Percentiles rank a stretch among this genome's conserved stretches.
Conservation (phyloP, 53 echinoderm and acorn worm species). For the Paracentrotus lividus region DNA sequence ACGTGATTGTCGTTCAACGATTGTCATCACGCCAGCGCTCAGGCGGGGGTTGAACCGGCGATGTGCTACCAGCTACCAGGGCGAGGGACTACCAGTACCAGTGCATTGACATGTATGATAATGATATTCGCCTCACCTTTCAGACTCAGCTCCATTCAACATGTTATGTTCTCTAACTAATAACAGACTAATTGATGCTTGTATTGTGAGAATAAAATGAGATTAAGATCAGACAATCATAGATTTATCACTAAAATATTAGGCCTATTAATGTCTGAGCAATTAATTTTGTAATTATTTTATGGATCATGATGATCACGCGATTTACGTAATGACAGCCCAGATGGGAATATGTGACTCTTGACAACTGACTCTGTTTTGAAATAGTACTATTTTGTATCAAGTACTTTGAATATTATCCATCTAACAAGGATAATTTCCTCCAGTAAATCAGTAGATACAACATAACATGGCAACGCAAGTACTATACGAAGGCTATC, state of each 20-base stretch:
- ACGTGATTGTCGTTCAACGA: neutral
- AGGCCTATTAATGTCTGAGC: too few relatives aligned
- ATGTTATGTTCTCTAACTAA: too few relatives aligned
- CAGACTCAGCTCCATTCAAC: too few relatives aligned
- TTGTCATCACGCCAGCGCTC: neutral
- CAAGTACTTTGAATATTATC: conserved; percentile 30
- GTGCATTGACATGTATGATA: too few relatives aligned
- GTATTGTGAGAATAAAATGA: too few relatives aligned
- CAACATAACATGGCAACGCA: conserved; percentile 51
- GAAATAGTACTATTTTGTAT: neutral
- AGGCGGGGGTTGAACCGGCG: neutral
- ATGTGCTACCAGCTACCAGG: neutral
- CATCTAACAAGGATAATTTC: neutral
- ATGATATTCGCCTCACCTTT: too few relatives aligned
- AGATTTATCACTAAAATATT: too few relatives aligned
- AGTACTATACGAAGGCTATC: conserved; percentile 83
- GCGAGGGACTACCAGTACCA: too few relatives aligned
- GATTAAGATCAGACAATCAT: too few relatives aligned
- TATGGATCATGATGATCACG: too few relatives aligned
- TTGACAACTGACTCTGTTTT: neutral
- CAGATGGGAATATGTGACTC: neutral
- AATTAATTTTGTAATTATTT: too few relatives aligned
- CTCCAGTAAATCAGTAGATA: neutral
- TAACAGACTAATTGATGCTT: too few relatives aligned
- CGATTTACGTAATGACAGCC: neutral